These are phyloP conservation scores for Scaptodrosophila lebanonensis DNA, from an alignment of 1,140 invertebrate species.

Conservation along the genomic window DNA sequence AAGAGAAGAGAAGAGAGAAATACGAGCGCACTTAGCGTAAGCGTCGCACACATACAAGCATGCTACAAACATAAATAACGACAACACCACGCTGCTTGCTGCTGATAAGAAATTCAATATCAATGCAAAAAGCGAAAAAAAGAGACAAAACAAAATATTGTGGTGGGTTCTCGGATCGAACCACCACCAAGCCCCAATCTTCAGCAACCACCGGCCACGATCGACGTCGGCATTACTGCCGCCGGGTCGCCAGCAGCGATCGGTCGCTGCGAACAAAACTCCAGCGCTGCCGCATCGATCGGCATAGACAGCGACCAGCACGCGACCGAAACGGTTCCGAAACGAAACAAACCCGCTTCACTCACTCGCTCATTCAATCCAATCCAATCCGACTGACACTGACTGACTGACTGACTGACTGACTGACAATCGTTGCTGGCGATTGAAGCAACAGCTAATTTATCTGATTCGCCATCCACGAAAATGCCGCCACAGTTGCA, in stretches of 20 bases:
- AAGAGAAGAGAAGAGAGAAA: too few species aligned
- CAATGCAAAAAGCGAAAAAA: constrained; percentile 51
- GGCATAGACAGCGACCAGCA: constrained; percentile 48
- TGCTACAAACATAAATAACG: not conserved
- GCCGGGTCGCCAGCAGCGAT: constrained; percentile 36
- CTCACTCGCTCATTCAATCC: too few species aligned
- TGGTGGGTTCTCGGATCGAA: constrained; percentile 41
- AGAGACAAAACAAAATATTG: constrained; percentile 12
- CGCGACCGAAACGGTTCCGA: constrained; percentile 44
- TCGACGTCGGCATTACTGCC: constrained; percentile 28
- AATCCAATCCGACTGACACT: not conserved
- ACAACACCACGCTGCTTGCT: constrained; percentile 3
- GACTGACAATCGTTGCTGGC: constrained; percentile 24
- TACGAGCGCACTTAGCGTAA: constrained; percentile 19
- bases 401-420: constrained; percentile 21
- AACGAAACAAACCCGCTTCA: constrained; percentile 37
- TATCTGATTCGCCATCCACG: constrained; percentile 30
- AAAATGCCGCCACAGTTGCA: constrained; percentile 8
- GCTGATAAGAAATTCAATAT: constrained; percentile 62
- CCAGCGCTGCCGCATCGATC: constrained; percentile 38
- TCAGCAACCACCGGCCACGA: constrained; percentile 4
- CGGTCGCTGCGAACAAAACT: constrained; percentile 54
- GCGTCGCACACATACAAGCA: not conserved
- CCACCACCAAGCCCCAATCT: constrained; percentile 13
- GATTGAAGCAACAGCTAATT: constrained; percentile 45